These are phyloP conservation scores for Canis aureus DNA, from an alignment of 2,113 vertebrate genomes.

Conservation along the genomic window DNA sequence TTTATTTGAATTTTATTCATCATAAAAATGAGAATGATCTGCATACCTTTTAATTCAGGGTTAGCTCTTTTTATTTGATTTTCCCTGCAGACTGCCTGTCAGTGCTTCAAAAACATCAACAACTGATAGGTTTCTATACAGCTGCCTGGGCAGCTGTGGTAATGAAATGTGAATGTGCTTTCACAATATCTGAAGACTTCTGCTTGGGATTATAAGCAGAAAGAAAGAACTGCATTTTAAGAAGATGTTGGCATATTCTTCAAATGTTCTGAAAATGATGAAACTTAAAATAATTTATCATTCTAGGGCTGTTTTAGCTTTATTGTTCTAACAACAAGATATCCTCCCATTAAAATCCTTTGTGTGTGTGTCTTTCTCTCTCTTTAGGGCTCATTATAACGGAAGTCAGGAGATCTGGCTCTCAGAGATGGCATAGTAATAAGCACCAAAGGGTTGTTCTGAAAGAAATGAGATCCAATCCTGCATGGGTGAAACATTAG, in stretches of 20 bases:
- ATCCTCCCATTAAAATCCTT: slow-evolving; percentile 65
- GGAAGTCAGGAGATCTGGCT: slow-evolving; percentile 58
- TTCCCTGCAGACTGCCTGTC: slow-evolving; percentile 77
- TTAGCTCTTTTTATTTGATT: slow-evolving; percentile 76
- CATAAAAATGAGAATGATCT: slow-evolving; percentile 72
- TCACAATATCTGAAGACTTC: slow-evolving; percentile 59
- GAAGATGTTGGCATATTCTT: slow-evolving; percentile 69
- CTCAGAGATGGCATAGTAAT: slow-evolving; percentile 51
- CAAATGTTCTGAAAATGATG: slow-evolving; percentile 66
- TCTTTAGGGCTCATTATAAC: slow-evolving; percentile 74
- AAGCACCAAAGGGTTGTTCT: slow-evolving; percentile 76
- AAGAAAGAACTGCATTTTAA: slow-evolving; percentile 29
- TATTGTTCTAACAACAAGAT: slow-evolving; percentile 64
- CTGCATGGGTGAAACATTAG: slow-evolving; percentile 18
- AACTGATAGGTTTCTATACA: slow-evolving; percentile 63
- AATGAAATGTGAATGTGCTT: slow-evolving; percentile 53
- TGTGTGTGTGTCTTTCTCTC: slow-evolving; percentile 47
- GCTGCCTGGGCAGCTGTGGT: slow-evolving; percentile 74
- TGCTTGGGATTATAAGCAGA: slow-evolving; percentile 50
- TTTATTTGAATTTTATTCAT: slow-evolving; percentile 76
- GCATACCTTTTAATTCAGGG: slow-evolving; percentile 73
- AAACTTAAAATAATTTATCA: slow-evolving; percentile 75
- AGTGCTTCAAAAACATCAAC: slow-evolving; percentile 73
- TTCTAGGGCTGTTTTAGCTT: slow-evolving; percentile 52
- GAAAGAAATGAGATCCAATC: slow-evolving; percentile 64